Evolutionary conservation across 1,140 invertebrate genomes (phyloP).

Genomic region (Rhopalosiphum padi): DNA sequence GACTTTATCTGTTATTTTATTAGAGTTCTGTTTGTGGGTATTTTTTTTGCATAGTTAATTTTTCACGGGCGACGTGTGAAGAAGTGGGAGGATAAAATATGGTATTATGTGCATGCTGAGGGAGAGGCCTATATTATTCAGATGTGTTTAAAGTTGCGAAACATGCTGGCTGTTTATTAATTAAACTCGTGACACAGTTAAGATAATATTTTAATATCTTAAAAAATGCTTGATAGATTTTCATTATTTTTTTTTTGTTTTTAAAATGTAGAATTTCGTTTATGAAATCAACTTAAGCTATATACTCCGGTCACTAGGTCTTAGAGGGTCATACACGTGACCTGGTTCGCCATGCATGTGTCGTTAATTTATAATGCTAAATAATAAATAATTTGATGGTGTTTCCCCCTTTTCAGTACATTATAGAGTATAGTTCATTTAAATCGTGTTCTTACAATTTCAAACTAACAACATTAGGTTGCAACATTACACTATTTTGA

Average conservation of each 20-base stretch:
- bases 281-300: background rate
- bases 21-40: background rate
- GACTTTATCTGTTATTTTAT: background rate
- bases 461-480: background rate
- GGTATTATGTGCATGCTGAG: background rate
- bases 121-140: constrained; percentile 49
- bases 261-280: constrained; percentile 15
- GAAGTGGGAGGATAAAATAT: constrained; percentile 46
- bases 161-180: constrained; percentile 31
- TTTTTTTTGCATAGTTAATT: background rate
- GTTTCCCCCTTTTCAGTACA: constrained; percentile 30
- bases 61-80: background rate
- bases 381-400: constrained; percentile 46
- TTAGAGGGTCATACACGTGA: constrained; percentile 19
- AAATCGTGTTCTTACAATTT: constrained; percentile 43
- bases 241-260: constrained; percentile 11
- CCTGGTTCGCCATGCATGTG: constrained; percentile 23
- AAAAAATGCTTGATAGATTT: background rate
- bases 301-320: constrained; percentile 2
- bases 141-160: constrained; percentile 46
- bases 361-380: constrained; percentile 49
- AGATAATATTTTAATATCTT: constrained; percentile 21
- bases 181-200: constrained; percentile 52
- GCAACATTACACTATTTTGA: background rate
- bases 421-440: constrained; percentile 16